Base-by-base conservation (phyloP, 2,113 vertebrate species). In the Leptobrachium ailaonicum region DNA sequence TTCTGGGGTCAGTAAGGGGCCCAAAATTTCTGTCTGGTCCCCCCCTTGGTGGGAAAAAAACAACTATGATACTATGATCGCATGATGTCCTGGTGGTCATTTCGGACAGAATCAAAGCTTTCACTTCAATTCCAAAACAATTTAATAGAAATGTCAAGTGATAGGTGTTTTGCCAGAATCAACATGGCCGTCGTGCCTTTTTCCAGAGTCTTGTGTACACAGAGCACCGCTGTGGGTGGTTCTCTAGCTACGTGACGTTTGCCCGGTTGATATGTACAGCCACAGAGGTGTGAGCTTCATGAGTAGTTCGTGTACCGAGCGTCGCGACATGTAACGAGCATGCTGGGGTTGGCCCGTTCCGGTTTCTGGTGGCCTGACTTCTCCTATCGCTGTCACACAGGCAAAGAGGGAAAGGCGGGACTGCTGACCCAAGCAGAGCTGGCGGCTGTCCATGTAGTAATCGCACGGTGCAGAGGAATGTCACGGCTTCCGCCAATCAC, bases 391-490 rank as follows among this genome's bases (percentile, higher is more conserved):
- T n/a, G n/a, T n/a, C n/a, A 4, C 43, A 44, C 41, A 12, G 2
- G 42, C 13, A 14, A 43, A 69, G 2, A 45, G 58, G 1, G 41
- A 14, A 45, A 13, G 45, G 6, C 41, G 42, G 45, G 10, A 12
- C 41, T 7, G 6, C 14, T 7, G 14, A 69, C 14, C 4, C 41
- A 10, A 43, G 45, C 41, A 41, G 45, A 43, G 45, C 41, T 43
- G 43, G 67, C 67, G 67, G 67, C 7, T 69, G 67, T 43, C 67
- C 43, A 44, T 41, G 43, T 44, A 69, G 67, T 69, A 12, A 2
- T 2, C 67, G 67, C 6, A 43, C 12, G 4, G 43, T 2, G 41
- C 41, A 8, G 50, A n/a, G n/a, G n/a, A n/a, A n/a, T n/a, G n/a
- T n/a, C n/a, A n/a, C n/a, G n/a, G n/a, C n/a, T n/a, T n/a, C n/a